Percentiles rank a stretch among this genome's conserved stretches.
Conservation (phyloP, 2,113 vertebrate genomes). For the Uropsilus gracilis region DNA sequence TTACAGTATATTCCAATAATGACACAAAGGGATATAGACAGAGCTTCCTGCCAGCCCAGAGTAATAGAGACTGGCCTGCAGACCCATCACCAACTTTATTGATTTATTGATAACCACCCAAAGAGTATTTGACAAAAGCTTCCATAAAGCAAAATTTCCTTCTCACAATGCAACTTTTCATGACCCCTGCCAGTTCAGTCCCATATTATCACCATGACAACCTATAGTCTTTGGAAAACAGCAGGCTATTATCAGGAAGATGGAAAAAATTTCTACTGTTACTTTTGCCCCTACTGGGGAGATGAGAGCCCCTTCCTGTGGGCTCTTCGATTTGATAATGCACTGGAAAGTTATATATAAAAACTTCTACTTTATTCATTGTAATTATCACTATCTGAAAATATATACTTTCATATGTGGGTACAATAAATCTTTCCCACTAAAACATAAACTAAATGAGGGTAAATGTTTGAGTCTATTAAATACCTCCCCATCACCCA, state of each 20-base stretch:
- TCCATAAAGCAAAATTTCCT: constrained; percentile 6
- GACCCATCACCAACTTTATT: not conserved
- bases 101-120: not conserved
- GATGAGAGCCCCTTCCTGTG: not conserved
- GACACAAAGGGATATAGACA: not conserved
- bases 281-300: not conserved
- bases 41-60: not conserved
- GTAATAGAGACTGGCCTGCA: not conserved
- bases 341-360: not conserved
- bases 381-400: not conserved
- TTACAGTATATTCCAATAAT: constrained; percentile 11
- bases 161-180: not conserved
- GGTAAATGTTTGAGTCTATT: not conserved
- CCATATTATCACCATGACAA: not conserved
- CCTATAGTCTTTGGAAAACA: not conserved
- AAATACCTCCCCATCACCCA: not conserved
- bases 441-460: not conserved
- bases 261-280: not conserved
- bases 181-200: not conserved
- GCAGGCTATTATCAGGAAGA: not conserved
- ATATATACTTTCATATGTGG: not conserved
- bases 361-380: not conserved
- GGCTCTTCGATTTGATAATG: not conserved
- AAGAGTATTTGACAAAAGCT: constrained; percentile 37
- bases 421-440: not conserved